These are phyloP conservation scores for Oreochromis niloticus DNA, from an alignment of 2,113 vertebrate genomes.

Conservation along the genomic window DNA sequence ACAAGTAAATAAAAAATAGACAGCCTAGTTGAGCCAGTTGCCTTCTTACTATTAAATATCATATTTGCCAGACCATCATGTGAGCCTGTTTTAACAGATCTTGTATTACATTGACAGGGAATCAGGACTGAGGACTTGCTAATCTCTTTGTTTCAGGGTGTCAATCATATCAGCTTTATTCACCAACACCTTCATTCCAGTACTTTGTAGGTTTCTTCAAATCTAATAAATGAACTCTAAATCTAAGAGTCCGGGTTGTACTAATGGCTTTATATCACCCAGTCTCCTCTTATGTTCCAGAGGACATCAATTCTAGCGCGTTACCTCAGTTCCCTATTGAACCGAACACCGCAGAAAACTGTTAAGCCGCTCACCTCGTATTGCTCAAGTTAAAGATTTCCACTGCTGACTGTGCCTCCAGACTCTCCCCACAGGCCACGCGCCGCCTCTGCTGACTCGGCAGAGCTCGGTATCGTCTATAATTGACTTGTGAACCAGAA, in stretches of 20 bases:
- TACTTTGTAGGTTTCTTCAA: background rate
- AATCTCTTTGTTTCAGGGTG: conserved; percentile 15
- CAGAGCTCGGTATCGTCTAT: background rate
- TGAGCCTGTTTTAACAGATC: conserved; percentile 12
- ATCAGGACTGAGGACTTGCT: background rate
- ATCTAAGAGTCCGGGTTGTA: background rate
- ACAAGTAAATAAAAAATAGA: background rate
- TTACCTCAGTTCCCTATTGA: background rate
- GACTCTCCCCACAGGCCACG: background rate
- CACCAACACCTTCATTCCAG: background rate
- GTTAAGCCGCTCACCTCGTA: conserved; percentile 18
- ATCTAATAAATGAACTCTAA: background rate
- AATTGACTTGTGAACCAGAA: background rate
- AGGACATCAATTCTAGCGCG: background rate
- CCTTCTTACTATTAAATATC: conserved; percentile 25
- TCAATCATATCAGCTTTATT: background rate
- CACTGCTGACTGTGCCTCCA: conserved; percentile 51
- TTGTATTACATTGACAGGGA: background rate
- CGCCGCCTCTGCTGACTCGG: conserved; percentile 27
- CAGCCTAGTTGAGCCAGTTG: conserved; percentile 37
- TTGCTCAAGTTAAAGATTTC: conserved; percentile 2
- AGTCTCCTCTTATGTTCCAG: background rate
- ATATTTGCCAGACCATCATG: background rate
- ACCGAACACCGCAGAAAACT: conserved; percentile 9
- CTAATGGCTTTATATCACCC: background rate